A percentile compares a stretch with the other conserved stretches of the same genome.
phyloP scores from a whole-genome alignment of 2,888 invertebrate genomes.

The Orthosia gothica region DNA sequence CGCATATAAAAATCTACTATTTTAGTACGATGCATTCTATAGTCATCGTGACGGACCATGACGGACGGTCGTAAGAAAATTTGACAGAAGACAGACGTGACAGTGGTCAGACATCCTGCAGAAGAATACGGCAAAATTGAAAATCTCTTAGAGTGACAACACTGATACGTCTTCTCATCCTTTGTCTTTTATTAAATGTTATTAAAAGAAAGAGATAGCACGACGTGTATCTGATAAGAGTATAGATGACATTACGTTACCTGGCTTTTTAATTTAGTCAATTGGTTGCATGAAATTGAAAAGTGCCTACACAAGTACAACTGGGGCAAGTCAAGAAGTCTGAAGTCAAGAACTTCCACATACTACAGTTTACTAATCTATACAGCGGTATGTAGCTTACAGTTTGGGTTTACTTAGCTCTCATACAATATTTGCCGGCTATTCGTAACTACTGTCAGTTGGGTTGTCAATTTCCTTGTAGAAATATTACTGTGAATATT shows the following conservation, averaged over 20 bases:
- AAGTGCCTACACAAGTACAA: not conserved
- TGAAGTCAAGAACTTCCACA: too few species aligned
- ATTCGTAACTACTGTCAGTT: not conserved
- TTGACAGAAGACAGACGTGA: slow-evolving; percentile 17
- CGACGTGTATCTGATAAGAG: not conserved
- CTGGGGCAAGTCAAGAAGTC: too few species aligned
- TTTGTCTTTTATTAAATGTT: slow-evolving; percentile 7
- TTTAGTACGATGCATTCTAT: slow-evolving; percentile 9
- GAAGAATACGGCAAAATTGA: slow-evolving; percentile 8
- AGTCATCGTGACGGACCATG: not conserved
- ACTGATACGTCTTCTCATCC: not conserved
- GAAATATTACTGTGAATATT: too few species aligned
- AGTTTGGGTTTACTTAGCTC: slow-evolving; percentile 11
- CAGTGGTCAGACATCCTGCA: slow-evolving; percentile 18
- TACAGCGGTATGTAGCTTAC: slow-evolving; percentile 27
- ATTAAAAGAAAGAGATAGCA: slow-evolving; percentile 8
- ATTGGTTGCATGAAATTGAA: not conserved
- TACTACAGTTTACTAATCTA: too few species aligned
- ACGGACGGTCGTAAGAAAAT: not conserved
- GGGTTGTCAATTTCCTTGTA: slow-evolving; percentile 13
- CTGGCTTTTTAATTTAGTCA: not conserved
- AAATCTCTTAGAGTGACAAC: slow-evolving; percentile 7
- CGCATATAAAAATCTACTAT: slow-evolving; percentile 7
- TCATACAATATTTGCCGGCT: slow-evolving; percentile 3
- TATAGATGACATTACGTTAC: not conserved